Percentiles rank a stretch among this genome's conserved stretches.
Evolutionary conservation across 2,113 vertebrate species (phyloP).

Genomic region (Willisornis vidua): DNA sequence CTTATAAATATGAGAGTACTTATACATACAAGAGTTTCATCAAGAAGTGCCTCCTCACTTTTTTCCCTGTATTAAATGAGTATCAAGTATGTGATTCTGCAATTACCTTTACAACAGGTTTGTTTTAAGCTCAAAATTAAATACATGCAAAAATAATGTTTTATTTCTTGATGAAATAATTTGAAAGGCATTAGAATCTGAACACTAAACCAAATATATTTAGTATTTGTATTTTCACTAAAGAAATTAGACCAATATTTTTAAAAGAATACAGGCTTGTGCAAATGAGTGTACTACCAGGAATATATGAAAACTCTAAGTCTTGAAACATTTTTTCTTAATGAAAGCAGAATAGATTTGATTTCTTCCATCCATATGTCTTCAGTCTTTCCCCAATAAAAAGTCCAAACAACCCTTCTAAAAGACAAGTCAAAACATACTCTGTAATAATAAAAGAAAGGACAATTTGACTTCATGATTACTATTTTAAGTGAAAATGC

Average conservation of each 20-base stretch:
- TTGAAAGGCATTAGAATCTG: background rate
- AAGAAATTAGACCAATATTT: background rate
- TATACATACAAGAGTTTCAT: background rate
- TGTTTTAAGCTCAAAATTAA: background rate
- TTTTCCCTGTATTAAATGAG: background rate
- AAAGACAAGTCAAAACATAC: background rate
- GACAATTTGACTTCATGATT: background rate
- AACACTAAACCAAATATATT: background rate
- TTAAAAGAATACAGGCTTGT: background rate
- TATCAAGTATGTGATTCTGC: background rate
- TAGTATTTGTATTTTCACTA: background rate
- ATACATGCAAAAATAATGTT: background rate
- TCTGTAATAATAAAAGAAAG: background rate
- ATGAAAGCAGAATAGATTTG: background rate
- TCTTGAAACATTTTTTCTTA: background rate
- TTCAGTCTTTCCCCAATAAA: background rate
- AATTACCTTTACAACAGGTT: background rate
- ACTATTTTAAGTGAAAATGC: background rate
- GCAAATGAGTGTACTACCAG: background rate
- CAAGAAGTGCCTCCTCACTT: background rate
- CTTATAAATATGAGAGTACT: background rate
- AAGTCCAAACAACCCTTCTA: background rate
- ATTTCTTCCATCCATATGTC: background rate
- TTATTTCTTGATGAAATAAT: background rate
- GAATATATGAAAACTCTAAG: background rate